These are phyloP conservation scores for Sebastes umbrosus DNA, from an alignment of 2,797 vertebrate species.

Conservation along the genomic window DNA sequence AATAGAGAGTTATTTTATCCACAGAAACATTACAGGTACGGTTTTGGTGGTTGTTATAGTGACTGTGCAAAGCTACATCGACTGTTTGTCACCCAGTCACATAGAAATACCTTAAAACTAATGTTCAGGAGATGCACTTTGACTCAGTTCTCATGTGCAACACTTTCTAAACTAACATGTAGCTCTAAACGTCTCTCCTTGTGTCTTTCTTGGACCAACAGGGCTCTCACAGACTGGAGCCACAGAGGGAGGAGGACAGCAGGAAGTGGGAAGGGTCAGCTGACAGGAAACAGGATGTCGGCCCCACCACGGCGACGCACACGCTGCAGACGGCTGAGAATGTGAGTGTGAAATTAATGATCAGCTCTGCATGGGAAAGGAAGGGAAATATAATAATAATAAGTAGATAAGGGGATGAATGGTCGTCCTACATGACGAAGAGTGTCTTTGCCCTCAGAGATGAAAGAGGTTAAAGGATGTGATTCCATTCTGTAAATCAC, in stretches of 20 bases:
- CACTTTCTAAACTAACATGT: background rate
- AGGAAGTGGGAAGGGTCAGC: slow-evolving; percentile 87
- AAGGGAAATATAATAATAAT: background rate
- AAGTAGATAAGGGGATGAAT: background rate
- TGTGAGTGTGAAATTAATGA: slow-evolving; percentile 79
- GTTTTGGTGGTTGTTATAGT: background rate
- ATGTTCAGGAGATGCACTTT: background rate
- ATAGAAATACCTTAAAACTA: background rate
- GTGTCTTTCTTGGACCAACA: slow-evolving; percentile 59
- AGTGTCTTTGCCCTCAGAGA: background rate
- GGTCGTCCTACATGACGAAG: background rate
- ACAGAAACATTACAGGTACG: background rate
- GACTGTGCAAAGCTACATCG: background rate
- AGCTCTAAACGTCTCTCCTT: background rate
- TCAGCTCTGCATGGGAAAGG: background rate
- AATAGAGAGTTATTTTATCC: background rate
- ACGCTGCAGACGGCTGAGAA: slow-evolving; percentile 81
- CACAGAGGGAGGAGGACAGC: slow-evolving; percentile 84
- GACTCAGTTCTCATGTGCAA: background rate
- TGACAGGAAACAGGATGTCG: slow-evolving; percentile 84
- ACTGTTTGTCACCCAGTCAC: background rate
- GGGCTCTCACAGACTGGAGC: slow-evolving; percentile 89
- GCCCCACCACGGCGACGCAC: slow-evolving; percentile 80
- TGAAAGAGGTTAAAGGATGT: background rate
- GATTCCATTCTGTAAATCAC: background rate